Base-by-base conservation (phyloP, 2,888 invertebrate species). In the Cataglyphis livida region DNA sequence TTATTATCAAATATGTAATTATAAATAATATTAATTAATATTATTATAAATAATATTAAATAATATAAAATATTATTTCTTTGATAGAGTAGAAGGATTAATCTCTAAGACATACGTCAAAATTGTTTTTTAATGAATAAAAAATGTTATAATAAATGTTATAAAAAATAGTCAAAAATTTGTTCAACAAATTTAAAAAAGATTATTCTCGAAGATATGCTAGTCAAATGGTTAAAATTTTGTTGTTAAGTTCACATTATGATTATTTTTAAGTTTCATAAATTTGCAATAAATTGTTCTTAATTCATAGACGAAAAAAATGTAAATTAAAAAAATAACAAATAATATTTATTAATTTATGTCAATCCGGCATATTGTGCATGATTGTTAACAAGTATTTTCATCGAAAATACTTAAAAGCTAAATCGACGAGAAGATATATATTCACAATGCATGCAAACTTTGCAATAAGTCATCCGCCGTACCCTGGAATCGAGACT, bases 371-470 rank as follows among this genome's bases (percentile, higher is more conserved):
- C 54, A 68, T 75, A 41, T 64, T 65, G 38, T 64, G 81, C 81
- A 38, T 48, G 59, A 71, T 82, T 44, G 74, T 81, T 76, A 86
- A 86, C 71, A 28, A 75, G 28, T 59, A 78, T 85, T 84, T 59
- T 44, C 44, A 68, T 28, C 78, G 81, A 75, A 51, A 74, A 81
- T 75, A 78, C 70, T 84, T 83, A 82, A 82, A 85, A 88, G 57
- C 81, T 73, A 74, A 88, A 76, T 66, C 74, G 83, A 83, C 70
- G 54, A 82, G 64, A 65, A 57, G 32, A 74, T 38, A 73, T 76
- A 71, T 54, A 76, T 81, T 81, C 32, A 51, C 68, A 82, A 73
- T 66, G 73, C 86, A 86, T 85, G 83, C 85, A 79, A 88, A 57
- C 81, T 44, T 68, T 51, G 38, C 32, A 61, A 41, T 83, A 71